Conservation (phyloP, 2,797 vertebrate species). For the Pangasius macronema region DNA sequence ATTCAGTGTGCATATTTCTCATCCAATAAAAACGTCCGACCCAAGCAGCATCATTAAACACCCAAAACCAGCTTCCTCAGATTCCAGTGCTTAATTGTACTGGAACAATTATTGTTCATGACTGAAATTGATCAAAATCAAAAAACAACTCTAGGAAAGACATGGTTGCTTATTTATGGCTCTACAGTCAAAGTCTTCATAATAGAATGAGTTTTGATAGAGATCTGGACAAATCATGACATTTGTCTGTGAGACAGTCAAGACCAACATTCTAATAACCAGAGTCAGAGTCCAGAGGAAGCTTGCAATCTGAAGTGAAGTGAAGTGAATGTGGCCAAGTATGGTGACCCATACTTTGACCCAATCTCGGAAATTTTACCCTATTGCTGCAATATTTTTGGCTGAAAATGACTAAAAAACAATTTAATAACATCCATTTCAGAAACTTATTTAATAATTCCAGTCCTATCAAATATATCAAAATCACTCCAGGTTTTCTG, state of each 20-base stretch:
- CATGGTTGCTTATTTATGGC: too few species aligned
- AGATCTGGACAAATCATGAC: neutral
- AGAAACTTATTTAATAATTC: neutral
- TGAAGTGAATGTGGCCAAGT: too few species aligned
- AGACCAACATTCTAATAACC: neutral
- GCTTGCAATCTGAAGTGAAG: neutral
- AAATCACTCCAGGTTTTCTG: neutral
- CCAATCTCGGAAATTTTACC: too few species aligned
- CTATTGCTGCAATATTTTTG: neutral
- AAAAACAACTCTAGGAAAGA: neutral
- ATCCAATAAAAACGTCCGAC: slow-evolving; percentile 33
- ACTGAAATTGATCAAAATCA: neutral
- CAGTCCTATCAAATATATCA: neutral
- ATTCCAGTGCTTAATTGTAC: neutral
- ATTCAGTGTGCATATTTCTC: slow-evolving; percentile 30
- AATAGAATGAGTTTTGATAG: neutral
- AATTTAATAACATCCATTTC: neutral
- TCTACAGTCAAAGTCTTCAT: neutral
- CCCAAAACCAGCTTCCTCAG: neutral
- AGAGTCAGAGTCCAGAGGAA: neutral
- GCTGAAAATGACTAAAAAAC: neutral
- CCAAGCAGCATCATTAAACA: slow-evolving; percentile 9
- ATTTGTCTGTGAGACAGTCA: too few species aligned
- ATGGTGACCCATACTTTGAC: too few species aligned
- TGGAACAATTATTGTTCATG: neutral